A percentile compares a stretch with the other conserved stretches of the same genome.
Evolutionary conservation across 1,140 invertebrate genomes (phyloP).

Genomic region (Zaprionus capensis): DNA sequence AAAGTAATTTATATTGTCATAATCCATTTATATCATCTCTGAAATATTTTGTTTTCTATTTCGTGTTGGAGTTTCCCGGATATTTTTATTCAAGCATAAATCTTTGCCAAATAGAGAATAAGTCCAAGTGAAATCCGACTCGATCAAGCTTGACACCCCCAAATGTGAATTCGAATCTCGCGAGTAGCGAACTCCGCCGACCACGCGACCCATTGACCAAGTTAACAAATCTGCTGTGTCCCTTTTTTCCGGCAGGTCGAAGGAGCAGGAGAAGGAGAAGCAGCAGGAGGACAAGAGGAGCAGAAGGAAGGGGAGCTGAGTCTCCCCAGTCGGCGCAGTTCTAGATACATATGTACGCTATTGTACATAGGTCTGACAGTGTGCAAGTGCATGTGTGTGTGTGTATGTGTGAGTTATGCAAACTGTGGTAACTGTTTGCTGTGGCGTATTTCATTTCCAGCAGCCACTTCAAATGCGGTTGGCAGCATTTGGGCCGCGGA

Average conservation of each 20-base stretch:
- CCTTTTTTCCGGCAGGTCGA: slow-evolving; percentile 9
- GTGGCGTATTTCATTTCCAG: slow-evolving; percentile 66
- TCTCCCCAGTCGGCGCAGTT: slow-evolving; percentile 24
- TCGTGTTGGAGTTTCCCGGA: neutral
- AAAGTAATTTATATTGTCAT: neutral
- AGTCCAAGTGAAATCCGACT: neutral
- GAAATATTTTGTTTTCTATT: neutral
- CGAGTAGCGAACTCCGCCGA: slow-evolving; percentile 19
- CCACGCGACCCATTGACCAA: slow-evolving; percentile 75
- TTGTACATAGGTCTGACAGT: slow-evolving; percentile 24
- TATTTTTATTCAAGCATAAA: neutral
- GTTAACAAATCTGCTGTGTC: slow-evolving; percentile 55
- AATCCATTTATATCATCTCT: neutral
- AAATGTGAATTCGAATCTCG: neutral
- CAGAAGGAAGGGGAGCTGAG: neutral
- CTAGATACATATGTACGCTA: slow-evolving; percentile 11
- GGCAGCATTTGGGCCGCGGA: slow-evolving; percentile 70
- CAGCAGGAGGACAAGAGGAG: neutral
- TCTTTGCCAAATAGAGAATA: neutral
- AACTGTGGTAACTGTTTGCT: slow-evolving; percentile 57
- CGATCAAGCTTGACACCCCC: slow-evolving; percentile 4
- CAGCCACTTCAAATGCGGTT: slow-evolving; percentile 80
- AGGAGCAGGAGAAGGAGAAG: neutral
- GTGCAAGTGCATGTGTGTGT: slow-evolving; percentile 8
- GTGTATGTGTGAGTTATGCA: slow-evolving; percentile 52